These are phyloP conservation scores for Amblyteles armatorius DNA, from an alignment of 2,888 invertebrate species.

Conservation along the genomic window DNA sequence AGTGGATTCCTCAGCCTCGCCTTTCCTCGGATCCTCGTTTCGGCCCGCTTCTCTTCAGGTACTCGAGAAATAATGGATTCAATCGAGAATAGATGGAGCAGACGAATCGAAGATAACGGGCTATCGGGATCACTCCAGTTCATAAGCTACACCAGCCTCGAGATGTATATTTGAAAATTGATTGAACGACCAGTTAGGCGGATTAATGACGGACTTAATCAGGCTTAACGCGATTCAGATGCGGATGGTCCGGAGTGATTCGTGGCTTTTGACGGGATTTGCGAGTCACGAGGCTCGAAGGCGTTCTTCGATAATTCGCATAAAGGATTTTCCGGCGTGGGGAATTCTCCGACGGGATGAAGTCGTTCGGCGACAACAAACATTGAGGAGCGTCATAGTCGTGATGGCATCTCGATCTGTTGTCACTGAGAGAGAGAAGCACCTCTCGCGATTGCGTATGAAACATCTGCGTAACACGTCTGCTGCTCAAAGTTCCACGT, in stretches of 20 bases:
- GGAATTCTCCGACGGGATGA: background rate
- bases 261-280: conserved; percentile 30
- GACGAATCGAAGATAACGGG: conserved; percentile 36
- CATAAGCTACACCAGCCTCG: background rate
- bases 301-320: conserved; percentile 12
- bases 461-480: conserved; percentile 11
- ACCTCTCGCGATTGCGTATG: background rate
- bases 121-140: background rate
- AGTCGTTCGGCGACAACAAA: conserved; percentile 6
- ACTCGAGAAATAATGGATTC: conserved; percentile 39
- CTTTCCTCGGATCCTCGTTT: background rate
- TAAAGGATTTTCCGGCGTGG: background rate
- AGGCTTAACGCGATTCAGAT: conserved; percentile 24
- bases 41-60: background rate
- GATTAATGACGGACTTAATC: conserved; percentile 28
- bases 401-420: conserved; percentile 21
- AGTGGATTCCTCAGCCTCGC: background rate
- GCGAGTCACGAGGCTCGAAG: conserved; percentile 32
- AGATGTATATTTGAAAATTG: conserved; percentile 33
- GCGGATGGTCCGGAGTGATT: conserved; percentile 15
- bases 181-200: conserved; percentile 27
- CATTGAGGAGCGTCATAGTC: conserved; percentile 10
- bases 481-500: conserved; percentile 30
- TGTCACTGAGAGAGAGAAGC: background rate
- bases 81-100: conserved; percentile 40